Evolutionary conservation across 2,797 vertebrate genomes (phyloP), one percentile per base, ranked within the genome.

Genomic region (Gobio occitaniae): DNA sequence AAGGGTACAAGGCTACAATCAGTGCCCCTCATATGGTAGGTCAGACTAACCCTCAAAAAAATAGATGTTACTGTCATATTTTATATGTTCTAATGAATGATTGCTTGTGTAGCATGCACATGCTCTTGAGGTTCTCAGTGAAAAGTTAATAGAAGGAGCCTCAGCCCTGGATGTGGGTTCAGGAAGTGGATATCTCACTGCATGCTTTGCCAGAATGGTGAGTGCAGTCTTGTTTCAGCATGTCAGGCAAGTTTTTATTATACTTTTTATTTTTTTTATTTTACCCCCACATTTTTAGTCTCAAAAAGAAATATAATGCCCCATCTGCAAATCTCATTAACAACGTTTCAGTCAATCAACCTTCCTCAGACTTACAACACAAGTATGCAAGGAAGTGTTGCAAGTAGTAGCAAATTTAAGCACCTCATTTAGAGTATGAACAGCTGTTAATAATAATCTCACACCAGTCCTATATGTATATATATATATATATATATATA

Each of bases 21-120:
- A 98, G 97, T 38, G 97, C 97, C 25, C 97, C 97, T 0, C 97
- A 98, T 86, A 97, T 98, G 97, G 97, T 98, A 93, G 96, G 96
- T 84, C 48, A 82, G 29, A 21, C 32, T 47, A 48, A 19, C 3
- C 44, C 32, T 21, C 78, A 2, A 72, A 44, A 72, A 56, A 41
- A 21, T 52, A 61, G 50, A 47, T 56, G 16, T 72, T 56, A 79
- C 16, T 82, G 16, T 75, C n/a, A 41, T 12, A 25, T 47, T 48
- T 41, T 65, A 71, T 6, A 19, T 48, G 59, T 78, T 44, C 16
- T 63, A 54, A 36, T 82, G 10, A 71, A 32, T 78, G 61, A 68
- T 29, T 72, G 89, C 61, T 19, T 79, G 81, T 86, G 11, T 89
- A 98, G 97, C 97, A 98, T 6, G 97, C 97, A 85, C 97, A 98